phyloP scores from a whole-genome alignment of 1,140 invertebrate genomes.

The Scaptodrosophila lebanonensis region DNA sequence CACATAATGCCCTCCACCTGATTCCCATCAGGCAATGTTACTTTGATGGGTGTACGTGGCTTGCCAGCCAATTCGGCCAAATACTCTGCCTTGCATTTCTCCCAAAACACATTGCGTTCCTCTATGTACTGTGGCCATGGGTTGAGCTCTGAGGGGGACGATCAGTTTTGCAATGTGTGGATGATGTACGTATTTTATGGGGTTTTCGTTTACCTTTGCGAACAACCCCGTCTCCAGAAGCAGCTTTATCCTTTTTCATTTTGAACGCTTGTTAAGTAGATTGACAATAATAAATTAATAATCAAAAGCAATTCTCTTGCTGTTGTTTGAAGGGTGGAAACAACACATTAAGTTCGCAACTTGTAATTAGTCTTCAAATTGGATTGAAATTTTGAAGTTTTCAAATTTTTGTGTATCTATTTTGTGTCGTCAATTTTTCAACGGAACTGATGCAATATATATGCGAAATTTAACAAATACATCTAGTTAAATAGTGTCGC shows the following conservation, averaged over 20 bases:
- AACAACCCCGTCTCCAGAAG: slow-evolving; percentile 32
- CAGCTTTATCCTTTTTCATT: slow-evolving; percentile 74
- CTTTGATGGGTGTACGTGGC: slow-evolving; percentile 84
- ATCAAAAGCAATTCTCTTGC: no score
- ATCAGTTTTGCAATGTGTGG: no score
- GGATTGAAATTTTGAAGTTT: no score
- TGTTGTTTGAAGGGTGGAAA: slow-evolving; percentile 46
- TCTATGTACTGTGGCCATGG: slow-evolving; percentile 89
- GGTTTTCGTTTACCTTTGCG: slow-evolving; percentile 48
- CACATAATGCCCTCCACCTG: slow-evolving; percentile 90
- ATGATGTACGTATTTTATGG: no score
- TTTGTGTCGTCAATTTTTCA: slow-evolving; percentile 14
- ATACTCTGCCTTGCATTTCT: slow-evolving; percentile 90
- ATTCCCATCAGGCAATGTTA: slow-evolving; percentile 92
- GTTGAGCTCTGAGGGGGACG: slow-evolving; percentile 82
- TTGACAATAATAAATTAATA: no score
- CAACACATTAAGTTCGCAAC: slow-evolving; percentile 6
- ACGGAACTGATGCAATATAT: slow-evolving; percentile 52
- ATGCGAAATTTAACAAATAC: slow-evolving; percentile 12
- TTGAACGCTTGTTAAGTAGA: slow-evolving; percentile 51
- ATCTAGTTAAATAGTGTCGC: no score
- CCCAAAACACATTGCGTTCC: slow-evolving; percentile 89
- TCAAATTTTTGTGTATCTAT: slow-evolving; percentile 1
- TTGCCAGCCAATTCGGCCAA: slow-evolving; percentile 86
- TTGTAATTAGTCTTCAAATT: slow-evolving; percentile 3